Evolutionary conservation across 1,140 invertebrate genomes (phyloP), one percentile per base, ranked within the genome.

Genomic region (Penaeus chinensis): DNA sequence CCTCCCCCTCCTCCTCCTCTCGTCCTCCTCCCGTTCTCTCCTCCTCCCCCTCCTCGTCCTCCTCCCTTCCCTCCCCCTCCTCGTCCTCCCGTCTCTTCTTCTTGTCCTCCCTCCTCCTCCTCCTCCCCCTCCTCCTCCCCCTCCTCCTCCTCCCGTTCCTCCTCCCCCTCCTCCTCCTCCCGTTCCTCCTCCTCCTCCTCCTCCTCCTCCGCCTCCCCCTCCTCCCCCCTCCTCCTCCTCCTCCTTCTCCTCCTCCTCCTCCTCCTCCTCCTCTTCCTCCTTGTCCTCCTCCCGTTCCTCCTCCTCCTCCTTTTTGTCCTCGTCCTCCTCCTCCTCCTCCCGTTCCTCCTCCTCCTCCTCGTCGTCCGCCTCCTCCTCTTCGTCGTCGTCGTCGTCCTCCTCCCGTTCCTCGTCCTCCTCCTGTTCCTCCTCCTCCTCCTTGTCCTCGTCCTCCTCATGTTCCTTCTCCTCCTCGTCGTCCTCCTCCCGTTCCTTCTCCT

Each of bases 371-470:
- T 27, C n/a, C 19, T 22, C 65, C 42, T 47, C 66, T 42, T 47
- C 69, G 54, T 47, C 47, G 66, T 47, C 47, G 65, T 65, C 76
- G 76, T 84, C 66, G 19, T 71, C 66, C 82, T 74, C 27, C 27
- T 63, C 63, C 10, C 54, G 3, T 37, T 3, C 62, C 32, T 81
- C 8, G 61, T 80, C 42, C 3, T 22, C 71, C 18, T 18, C 71
- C 19, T 13, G 7, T 2, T 76, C 37, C 37, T 4, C 24, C 71
- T n/a, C 71, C 42, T 74, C 24, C 24, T 74, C 37, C 37, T 74
- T 3, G 2, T 18, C 24, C 60, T 32, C 20, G 10, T 19, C 42
- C 65, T 47, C 69, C 47, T 20, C 69, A 19, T 27, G 5, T 7
- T 37, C 32, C 8, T 4, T 11, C 37, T 77, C 74, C 47, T 37